phyloP scores from a whole-genome alignment of 2,113 vertebrate species.

The Sula dactylatra region DNA sequence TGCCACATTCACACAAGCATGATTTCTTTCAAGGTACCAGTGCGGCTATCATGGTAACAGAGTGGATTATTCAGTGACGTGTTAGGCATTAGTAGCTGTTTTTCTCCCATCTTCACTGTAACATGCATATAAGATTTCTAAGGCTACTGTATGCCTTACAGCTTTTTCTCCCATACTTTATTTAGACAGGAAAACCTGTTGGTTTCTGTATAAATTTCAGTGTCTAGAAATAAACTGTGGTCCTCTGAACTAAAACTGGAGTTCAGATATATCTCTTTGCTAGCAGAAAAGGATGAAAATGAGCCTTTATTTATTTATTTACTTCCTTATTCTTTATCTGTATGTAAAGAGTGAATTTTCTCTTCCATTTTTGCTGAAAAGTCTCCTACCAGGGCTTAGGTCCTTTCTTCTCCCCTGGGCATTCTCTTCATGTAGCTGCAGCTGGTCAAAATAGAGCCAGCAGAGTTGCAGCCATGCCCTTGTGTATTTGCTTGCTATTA shows the following conservation, averaged over 20 bases:
- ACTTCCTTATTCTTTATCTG: not conserved
- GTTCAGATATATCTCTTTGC: not conserved
- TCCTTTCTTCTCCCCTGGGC: not conserved
- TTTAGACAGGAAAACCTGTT: conserved; percentile 39
- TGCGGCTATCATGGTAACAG: conserved; percentile 4
- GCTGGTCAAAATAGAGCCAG: not conserved
- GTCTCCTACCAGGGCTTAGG: not conserved
- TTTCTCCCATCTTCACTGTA: not conserved
- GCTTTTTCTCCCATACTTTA: conserved; percentile 21
- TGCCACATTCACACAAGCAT: not conserved
- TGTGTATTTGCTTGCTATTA: not conserved
- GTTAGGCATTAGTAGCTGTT: not conserved
- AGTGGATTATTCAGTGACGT: not conserved
- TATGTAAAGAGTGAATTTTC: not conserved
- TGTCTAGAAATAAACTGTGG: conserved; percentile 39
- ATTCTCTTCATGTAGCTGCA: not conserved
- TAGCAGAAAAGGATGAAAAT: not conserved
- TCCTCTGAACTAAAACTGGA: not conserved
- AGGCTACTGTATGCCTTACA: not conserved
- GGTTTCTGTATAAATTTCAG: conserved; percentile 30
- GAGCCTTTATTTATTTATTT: not conserved
- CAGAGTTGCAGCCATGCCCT: not conserved
- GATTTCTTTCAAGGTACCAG: conserved; percentile 18
- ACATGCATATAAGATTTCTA: not conserved
- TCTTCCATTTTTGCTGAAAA: not conserved